Conservation (phyloP, 2,113 vertebrate genomes). For the Sinocyclocheilus rhinocerous region DNA sequence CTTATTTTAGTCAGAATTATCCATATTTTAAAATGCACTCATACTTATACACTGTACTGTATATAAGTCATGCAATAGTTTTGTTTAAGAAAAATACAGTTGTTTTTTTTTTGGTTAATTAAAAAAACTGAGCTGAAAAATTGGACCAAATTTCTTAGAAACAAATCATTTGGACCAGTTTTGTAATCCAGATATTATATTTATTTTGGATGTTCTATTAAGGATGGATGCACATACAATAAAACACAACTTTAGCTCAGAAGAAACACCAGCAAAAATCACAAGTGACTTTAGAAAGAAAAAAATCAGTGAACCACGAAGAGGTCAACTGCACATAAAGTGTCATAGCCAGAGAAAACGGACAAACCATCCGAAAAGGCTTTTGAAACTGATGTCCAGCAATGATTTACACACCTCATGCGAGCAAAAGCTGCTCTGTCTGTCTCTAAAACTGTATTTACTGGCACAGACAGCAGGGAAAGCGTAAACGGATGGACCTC, state of each 20-base stretch:
- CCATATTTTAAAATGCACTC: neutral
- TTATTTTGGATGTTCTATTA: neutral
- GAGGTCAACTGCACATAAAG: slow-evolving; percentile 22
- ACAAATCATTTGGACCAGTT: neutral
- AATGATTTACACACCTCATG: slow-evolving; percentile 29
- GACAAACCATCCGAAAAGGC: slow-evolving; percentile 6
- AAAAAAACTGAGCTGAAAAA: too few species aligned
- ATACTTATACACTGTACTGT: neutral
- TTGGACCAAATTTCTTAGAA: too few species aligned
- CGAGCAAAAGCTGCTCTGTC: slow-evolving; percentile 22
- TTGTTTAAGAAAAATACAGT: too few species aligned
- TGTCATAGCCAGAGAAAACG: slow-evolving; percentile 2
- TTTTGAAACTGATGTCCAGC: slow-evolving; percentile 20
- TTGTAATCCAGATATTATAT: too few species aligned
- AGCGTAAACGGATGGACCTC: slow-evolving; percentile 60
- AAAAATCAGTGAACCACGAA: neutral
- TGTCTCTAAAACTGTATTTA: slow-evolving; percentile 61
- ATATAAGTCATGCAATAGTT: neutral
- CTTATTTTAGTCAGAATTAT: too few species aligned
- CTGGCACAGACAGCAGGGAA: slow-evolving; percentile 41
- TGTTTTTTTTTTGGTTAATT: neutral
- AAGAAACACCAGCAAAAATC: neutral
- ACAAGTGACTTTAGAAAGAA: slow-evolving; percentile 9
- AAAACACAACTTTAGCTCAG: neutral
- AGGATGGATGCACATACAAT: neutral